Evolutionary conservation across 2,888 invertebrate species (phyloP).

Genomic region (Lasioglossum lativentre): DNA sequence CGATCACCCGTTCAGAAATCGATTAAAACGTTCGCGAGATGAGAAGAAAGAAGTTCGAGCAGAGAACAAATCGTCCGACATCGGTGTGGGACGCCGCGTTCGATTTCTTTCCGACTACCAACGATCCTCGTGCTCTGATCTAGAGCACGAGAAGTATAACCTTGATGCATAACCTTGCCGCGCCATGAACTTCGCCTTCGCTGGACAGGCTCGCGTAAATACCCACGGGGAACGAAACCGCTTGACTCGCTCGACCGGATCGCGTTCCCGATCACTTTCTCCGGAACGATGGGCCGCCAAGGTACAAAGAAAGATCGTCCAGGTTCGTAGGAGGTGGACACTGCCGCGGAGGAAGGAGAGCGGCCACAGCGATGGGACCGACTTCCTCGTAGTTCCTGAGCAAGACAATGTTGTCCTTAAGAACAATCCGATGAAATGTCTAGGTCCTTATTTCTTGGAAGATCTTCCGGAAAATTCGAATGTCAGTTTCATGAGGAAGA

Average conservation of each 20-base stretch:
- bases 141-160: constrained; percentile 75
- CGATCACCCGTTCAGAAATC: constrained; percentile 11
- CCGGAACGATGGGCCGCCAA: constrained; percentile 70
- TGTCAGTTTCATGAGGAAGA: not conserved
- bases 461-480: not conserved
- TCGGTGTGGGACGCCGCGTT: not conserved
- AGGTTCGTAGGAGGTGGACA: constrained; percentile 45
- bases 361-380: constrained; percentile 39
- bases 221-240: constrained; percentile 54
- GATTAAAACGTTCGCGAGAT: not conserved
- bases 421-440: not conserved
- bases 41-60: not conserved
- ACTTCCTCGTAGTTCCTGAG: constrained; percentile 23
- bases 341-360: constrained; percentile 10
- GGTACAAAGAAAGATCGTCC: constrained; percentile 54
- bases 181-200: constrained; percentile 78
- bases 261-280: constrained; percentile 82
- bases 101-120: constrained; percentile 27
- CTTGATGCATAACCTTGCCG: constrained; percentile 82
- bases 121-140: constrained; percentile 46
- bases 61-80: not conserved
- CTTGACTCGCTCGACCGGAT: constrained; percentile 65
- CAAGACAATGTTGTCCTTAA: not conserved
- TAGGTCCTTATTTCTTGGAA: not conserved
- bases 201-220: constrained; percentile 46